Base-by-base conservation (phyloP, 2,113 vertebrate species). In the Azemiops feae region DNA sequence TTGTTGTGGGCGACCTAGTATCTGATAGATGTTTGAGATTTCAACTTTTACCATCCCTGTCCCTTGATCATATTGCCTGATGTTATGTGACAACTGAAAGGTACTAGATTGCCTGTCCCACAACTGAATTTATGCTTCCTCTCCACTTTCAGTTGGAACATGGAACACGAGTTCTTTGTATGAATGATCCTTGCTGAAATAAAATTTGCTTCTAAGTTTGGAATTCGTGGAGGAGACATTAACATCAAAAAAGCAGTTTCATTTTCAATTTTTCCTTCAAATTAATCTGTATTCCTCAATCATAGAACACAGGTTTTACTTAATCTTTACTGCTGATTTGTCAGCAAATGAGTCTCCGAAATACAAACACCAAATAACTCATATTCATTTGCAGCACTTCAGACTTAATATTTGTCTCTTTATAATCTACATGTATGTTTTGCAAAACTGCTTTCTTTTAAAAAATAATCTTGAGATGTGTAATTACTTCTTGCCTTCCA, bases 401-500 rank as follows among this genome's bases (percentile, higher is more conserved):
- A 55, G 52, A 88, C 89, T 93, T 52, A 94, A 93, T 93, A 94
- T 20, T 91, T 54, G 96, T 92, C 88, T 90, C 64, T 58, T 90
- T 93, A 94, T 95, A 94, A 74, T 88, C 91, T 94, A 94, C 90
- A 50, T 81, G 94, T 93, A 93, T 93, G 64, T 25, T 43, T 87
- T 18, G 86, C 23, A 95, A 86, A 95, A 96, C 81, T 85, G 95
- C 90, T 52, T 11, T 39, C 10, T 88, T 53, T 0, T 58, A 91
- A 96, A 54, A 92, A 93, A 39, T 94, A 93, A 69, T 94, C 95
- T 86, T 91, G 92, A 95, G 91, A 90, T 4, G n/a, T 1, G 0
- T 88, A 94, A 92, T 50, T 94, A 12, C 3, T 43, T 93, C 95
- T 74, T 94, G 90, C 54, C 30, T 96, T 95, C 94, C 92, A 94